Evolutionary conservation across 1,140 invertebrate species (phyloP), one percentile per base, ranked within the genome.

Genomic region (Theocolax elegans): DNA sequence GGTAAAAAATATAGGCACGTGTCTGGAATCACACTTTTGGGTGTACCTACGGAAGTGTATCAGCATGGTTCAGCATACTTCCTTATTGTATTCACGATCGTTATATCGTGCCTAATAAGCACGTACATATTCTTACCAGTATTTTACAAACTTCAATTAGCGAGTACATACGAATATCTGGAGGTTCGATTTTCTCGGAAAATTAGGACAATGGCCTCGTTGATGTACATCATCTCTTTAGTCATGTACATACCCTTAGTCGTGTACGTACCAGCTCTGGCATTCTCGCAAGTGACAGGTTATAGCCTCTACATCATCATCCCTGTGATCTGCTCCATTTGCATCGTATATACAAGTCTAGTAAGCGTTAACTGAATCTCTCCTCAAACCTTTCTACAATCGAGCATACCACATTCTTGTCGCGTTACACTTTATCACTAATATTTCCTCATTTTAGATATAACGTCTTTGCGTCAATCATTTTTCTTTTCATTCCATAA

Each of bases 21-120:
- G 76, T 95, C 93, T 17, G 93, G 93, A 42, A 91, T 95, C 23
- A 92, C 92, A 0, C 77, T 95, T 3, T 86, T 95, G 0, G 93
- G 92, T 8, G 88, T 92, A 31, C 94, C 94, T 0, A 89, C 92
- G 0, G 94, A 96, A 78, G 90, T 94, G 53, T 95, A 95, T 73
- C 80, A 87, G 10, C 90, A 89, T 75, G 93, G 93, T 1, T 90
- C 90, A 1, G 88, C 91, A 73, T 93, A 92, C 74, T 88, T 88
- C 74, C 83, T 89, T 2, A 88, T 89, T 8, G 83, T 88, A 19
- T 77, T 93, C n/a, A 87, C 89, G 9, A 87, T 90, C 44, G 75
- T 91, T 27, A 75, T 93, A 7, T 88, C 91, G 92, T 10, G 87
- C 90, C 12, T 88, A 88, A 77, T 90, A 0, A 89, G 92, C 4